Conservation (phyloP, 2,888 invertebrate species). For the Buathra laborator region DNA sequence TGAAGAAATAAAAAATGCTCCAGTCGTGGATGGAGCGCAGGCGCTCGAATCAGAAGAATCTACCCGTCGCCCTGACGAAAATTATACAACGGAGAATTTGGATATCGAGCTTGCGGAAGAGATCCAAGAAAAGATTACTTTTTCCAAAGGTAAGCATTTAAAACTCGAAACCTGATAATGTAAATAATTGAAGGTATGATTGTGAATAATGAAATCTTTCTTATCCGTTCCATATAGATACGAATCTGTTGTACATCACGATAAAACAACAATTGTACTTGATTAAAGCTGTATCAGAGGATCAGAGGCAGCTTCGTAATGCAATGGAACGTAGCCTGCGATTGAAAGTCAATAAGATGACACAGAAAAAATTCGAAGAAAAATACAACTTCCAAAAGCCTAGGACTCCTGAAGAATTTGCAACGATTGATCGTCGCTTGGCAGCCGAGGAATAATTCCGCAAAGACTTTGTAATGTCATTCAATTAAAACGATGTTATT, state of each 20-base stretch:
- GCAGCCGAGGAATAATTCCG: slow-evolving; percentile 30
- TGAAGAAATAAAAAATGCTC: neutral
- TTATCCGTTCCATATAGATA: slow-evolving; percentile 1
- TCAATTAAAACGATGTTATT: neutral
- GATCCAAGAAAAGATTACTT: neutral
- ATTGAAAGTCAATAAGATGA: slow-evolving; percentile 23
- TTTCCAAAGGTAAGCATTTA: neutral
- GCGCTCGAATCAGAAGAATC: neutral
- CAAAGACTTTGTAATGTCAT: slow-evolving; percentile 43
- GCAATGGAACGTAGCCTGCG: slow-evolving; percentile 18
- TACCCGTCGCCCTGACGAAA: neutral
- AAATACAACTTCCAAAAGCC: slow-evolving; percentile 26
- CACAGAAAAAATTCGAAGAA: slow-evolving; percentile 20
- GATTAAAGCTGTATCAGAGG: neutral
- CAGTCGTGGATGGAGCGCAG: neutral
- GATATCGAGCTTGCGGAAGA: neutral
- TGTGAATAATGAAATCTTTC: neutral
- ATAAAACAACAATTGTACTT: neutral
- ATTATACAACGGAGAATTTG: neutral
- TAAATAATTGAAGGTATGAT: neutral
- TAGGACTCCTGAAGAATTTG: slow-evolving; percentile 16
- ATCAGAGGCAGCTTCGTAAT: slow-evolving; percentile 18
- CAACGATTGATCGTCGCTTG: slow-evolving; percentile 22
- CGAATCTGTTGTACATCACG: slow-evolving; percentile 10
- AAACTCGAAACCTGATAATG: neutral